A percentile compares a stretch with the other conserved stretches of the same genome.
Conservation (phyloP, 2,113 vertebrate species). For the Osmerus eperlanus region DNA sequence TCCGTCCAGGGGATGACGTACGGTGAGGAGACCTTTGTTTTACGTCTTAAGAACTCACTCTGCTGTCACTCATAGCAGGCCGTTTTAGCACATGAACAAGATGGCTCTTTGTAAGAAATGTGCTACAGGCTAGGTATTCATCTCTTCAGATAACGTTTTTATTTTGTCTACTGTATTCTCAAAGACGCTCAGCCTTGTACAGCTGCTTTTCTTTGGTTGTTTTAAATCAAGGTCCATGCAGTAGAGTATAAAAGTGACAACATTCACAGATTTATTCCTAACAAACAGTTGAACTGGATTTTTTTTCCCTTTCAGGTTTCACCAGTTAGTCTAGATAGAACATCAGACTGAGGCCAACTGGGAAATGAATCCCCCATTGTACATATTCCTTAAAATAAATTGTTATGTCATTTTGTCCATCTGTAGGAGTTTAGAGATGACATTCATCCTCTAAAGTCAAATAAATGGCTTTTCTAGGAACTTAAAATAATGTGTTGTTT, state of each 20-base stretch:
- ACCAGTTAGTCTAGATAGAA: no score
- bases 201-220: neutral
- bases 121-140: slow-evolving; percentile 19
- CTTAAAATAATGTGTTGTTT: no score
- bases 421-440: no score
- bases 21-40: slow-evolving; percentile 49
- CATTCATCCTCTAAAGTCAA: no score
- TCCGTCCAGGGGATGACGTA: slow-evolving; percentile 29
- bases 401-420: neutral
- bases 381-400: slow-evolving; percentile 15
- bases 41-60: slow-evolving; percentile 33
- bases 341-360: no score
- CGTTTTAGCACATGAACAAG: slow-evolving; percentile 33
- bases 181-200: slow-evolving; percentile 9
- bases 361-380: neutral
- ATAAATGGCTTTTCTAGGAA: no score
- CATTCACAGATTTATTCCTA: no score
- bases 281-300: no score
- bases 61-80: slow-evolving; percentile 49
- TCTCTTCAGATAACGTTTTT: slow-evolving; percentile 21
- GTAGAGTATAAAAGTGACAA: neutral
- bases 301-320: no score
- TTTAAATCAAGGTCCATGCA: neutral
- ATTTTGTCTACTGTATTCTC: slow-evolving; percentile 9
- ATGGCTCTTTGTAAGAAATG: slow-evolving; percentile 27